Base-by-base conservation (phyloP, 2,797 vertebrate species). In the Pristis pectinata region DNA sequence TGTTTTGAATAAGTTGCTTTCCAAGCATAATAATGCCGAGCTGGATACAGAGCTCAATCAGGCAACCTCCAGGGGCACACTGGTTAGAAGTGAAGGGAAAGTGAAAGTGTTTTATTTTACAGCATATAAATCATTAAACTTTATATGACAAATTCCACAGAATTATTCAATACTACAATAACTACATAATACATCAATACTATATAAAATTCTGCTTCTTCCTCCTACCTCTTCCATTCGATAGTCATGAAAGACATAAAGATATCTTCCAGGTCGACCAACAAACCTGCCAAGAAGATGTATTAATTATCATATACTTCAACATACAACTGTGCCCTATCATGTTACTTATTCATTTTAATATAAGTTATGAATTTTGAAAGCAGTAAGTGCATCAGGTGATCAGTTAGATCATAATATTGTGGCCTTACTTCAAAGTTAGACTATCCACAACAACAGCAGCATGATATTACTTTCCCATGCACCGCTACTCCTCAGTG, bases 11-110 rank as follows among this genome's bases (percentile, higher is more conserved):
- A 95, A 99, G 97, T 96, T 99, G 99, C 95, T 99, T 99, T 94
- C 99, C 99, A 67, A 99, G 96, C 99, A 99, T 99, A 95, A 99
- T 99, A 97, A 99, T 99, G 96, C 99, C 99, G 94, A 99, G 97
- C 96, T 99, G 99, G 96, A 99, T 98, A 96, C 99, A 99, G 83
- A 99, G 97, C 96, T 99, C 99, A 95, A 99, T 99, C 95, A 99
- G 97, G 96, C 99, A 99, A 96, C 99, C 99, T 94, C 99, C 98
- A 0, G 99, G 99, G 95, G 99, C 98, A 95, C 99, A 99, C 99
- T 99, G 96, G 41, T 67, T 13, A 27, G 19, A 27, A 94, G 95
- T 19, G 93, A 95, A 30, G 92, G 95, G 95, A 95, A 61, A 74
- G 3, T 94, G 9, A 95, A 83, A 70, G 30, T 34, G 22, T 44